phyloP scores from a whole-genome alignment of 2,888 invertebrate species.

The Amphiduros pacificus region DNA sequence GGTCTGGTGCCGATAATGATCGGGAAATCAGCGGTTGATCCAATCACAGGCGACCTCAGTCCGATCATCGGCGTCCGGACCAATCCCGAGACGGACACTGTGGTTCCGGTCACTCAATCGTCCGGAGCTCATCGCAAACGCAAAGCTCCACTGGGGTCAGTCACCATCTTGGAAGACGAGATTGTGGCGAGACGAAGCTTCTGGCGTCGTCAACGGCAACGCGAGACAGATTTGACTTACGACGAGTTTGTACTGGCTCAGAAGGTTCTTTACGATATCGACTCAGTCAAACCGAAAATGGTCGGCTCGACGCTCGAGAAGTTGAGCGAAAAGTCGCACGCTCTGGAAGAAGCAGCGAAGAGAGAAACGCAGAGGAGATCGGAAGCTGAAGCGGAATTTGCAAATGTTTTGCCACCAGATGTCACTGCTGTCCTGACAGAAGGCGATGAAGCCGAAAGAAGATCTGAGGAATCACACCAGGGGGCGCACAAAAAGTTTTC shows the following conservation, averaged over 20 bases:
- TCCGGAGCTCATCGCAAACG: slow-evolving; percentile 46
- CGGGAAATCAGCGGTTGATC: slow-evolving; percentile 50
- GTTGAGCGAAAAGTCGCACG: slow-evolving; percentile 31
- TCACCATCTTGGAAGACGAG: slow-evolving; percentile 52
- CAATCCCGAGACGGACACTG: slow-evolving; percentile 45
- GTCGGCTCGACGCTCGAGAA: slow-evolving; percentile 11
- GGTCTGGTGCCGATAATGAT: slow-evolving; percentile 53
- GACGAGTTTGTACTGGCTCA: slow-evolving; percentile 42
- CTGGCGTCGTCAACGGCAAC: slow-evolving; percentile 52
- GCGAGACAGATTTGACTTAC: slow-evolving; percentile 43
- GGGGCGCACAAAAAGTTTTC: slow-evolving; percentile 44
- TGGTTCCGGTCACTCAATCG: slow-evolving; percentile 49
- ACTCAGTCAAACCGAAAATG: slow-evolving; percentile 36
- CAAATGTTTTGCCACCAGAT: slow-evolving; percentile 46
- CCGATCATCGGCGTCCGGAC: slow-evolving; percentile 48
- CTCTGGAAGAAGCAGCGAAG: slow-evolving; percentile 42
- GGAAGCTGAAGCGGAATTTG: slow-evolving; percentile 47
- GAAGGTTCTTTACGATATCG: slow-evolving; percentile 40
- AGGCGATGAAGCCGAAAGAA: slow-evolving; percentile 32
- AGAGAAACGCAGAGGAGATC: slow-evolving; percentile 47
- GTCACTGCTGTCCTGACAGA: slow-evolving; percentile 48
- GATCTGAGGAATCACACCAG: slow-evolving; percentile 33
- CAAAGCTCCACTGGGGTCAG: slow-evolving; percentile 49
- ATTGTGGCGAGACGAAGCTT: slow-evolving; percentile 44
- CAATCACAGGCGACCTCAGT: slow-evolving; percentile 50